Evolutionary conservation across 92 coral and sea anemone genomes (phyloP).

Genomic region (Anthopleura xanthogrammica): DNA sequence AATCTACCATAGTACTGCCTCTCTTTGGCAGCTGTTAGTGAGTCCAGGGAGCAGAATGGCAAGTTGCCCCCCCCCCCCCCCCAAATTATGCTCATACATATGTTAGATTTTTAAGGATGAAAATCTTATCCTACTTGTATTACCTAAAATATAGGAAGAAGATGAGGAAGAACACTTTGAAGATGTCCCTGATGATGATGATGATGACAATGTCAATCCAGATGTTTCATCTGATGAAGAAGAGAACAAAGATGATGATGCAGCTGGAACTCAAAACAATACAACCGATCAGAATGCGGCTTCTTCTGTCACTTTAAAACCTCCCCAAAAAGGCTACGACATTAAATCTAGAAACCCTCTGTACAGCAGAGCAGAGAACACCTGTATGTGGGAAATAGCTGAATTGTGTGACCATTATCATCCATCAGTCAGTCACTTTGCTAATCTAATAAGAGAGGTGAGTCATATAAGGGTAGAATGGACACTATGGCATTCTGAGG

Average conservation of each 20-base stretch:
- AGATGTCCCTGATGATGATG: constrained; percentile 56
- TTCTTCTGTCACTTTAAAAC: constrained; percentile 3
- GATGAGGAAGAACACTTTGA: constrained; percentile 95
- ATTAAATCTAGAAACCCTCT: constrained; percentile 75
- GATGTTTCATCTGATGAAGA: constrained; percentile 27
- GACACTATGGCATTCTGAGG: not conserved
- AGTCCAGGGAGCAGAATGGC: too few species aligned
- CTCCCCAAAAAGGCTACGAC: constrained; percentile 43
- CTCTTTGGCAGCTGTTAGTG: too few species aligned
- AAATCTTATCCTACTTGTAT: too few species aligned
- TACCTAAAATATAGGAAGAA: constrained; percentile 51
- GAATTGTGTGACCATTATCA: constrained; percentile 82
- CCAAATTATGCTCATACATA: too few species aligned
- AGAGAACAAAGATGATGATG: not conserved
- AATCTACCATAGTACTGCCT: too few species aligned
- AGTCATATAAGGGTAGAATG: not conserved
- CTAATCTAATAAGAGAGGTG: constrained; percentile 69
- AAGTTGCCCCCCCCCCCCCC: too few species aligned
- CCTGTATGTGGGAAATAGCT: constrained; percentile 88
- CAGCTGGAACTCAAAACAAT: constrained; percentile 15
- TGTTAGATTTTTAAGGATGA: too few species aligned
- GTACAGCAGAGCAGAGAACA: constrained; percentile 82
- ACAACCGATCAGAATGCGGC: constrained; percentile 1
- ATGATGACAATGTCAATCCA: constrained; percentile 30
- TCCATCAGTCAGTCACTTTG: constrained; percentile 89